Evolutionary conservation across 2,797 vertebrate genomes (phyloP), one percentile per base, ranked within the genome.

Genomic region (Centroberyx gerrardi): DNA sequence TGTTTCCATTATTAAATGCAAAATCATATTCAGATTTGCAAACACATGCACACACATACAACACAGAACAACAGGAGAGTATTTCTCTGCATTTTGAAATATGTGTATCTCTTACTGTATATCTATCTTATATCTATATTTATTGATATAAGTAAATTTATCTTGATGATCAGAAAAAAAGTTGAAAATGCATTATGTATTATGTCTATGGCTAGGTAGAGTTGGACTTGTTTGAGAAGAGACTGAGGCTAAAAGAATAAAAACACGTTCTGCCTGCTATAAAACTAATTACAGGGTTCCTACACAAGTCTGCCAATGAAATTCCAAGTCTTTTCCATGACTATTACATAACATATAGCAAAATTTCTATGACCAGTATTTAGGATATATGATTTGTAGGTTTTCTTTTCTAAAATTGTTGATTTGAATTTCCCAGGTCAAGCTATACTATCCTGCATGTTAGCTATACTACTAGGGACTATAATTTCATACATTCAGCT

Each of bases 211-310:
- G 70, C 72, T 60, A 49, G 27, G 22, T 48, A 62, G 61, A 67
- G 59, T 67, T 71, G 42, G 15, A n/a, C 71, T 73, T 84, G 72
- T 84, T 40, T 72, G 68, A 66, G 69, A 56, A 9, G 73, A 80
- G 73, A 77, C 36, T 1, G 49, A 70, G 58, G 64, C 38, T 55
- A 61, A 82, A 68, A 42, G 27, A 73, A 65, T 36, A 28, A 53
- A 76, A 80, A 74, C 69, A 72, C 40, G 4, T 67, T 40, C 58
- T 83, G 72, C 56, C 70, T 53, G 66, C 68, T 38, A 8, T 46
- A 58, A 63, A 10, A 6, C 71, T 80, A 78, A 85, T 83, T 74
- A 76, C 74, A 87, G 73, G 42, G 58, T 46, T 40, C 17, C 54
- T 69, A 38, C 61, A 64, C 42, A 52, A 56, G 55, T 53, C 29